A percentile compares a stretch with the other conserved stretches of the same genome.
Conservation (phyloP, 2,113 vertebrate genomes). For the Daphoenositta chrysoptera region DNA sequence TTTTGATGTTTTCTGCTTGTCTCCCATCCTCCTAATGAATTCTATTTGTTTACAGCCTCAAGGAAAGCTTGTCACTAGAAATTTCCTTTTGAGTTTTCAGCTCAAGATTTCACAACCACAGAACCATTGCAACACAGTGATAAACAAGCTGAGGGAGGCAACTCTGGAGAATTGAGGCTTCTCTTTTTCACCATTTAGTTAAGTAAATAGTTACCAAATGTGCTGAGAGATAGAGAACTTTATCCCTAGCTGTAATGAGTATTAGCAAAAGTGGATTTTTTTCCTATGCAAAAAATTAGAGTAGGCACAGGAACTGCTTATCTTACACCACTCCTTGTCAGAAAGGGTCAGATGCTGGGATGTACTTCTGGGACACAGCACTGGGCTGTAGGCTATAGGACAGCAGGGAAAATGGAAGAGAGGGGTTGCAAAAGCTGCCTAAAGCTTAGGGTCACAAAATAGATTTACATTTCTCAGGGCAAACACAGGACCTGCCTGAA, state of each 20-base stretch:
- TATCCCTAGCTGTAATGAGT: neutral
- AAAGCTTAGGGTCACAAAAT: neutral
- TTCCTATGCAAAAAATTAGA: neutral
- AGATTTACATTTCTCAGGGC: neutral
- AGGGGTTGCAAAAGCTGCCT: neutral
- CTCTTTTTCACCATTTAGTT: slow-evolving; percentile 51
- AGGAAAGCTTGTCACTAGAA: slow-evolving; percentile 71
- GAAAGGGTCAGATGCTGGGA: neutral
- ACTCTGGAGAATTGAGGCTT: slow-evolving; percentile 64
- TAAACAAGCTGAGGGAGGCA: slow-evolving; percentile 63
- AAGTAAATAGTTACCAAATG: slow-evolving; percentile 69
- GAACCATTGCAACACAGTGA: slow-evolving; percentile 68
- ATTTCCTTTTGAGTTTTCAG: slow-evolving; percentile 69
- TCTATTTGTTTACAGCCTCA: slow-evolving; percentile 68
- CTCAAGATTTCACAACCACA: slow-evolving; percentile 72
- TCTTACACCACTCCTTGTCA: neutral
- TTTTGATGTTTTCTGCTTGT: slow-evolving; percentile 61
- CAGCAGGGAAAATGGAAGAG: neutral
- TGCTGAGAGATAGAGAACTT: slow-evolving; percentile 23
- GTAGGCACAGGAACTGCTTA: neutral
- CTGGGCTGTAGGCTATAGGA: neutral
- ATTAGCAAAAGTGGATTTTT: neutral
- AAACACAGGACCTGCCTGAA: neutral
- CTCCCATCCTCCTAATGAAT: slow-evolving; percentile 57
- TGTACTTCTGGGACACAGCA: neutral